Evolutionary conservation across 2,888 invertebrate genomes (phyloP), one percentile per base, ranked within the genome.

Genomic region (Cerastoderma edule): DNA sequence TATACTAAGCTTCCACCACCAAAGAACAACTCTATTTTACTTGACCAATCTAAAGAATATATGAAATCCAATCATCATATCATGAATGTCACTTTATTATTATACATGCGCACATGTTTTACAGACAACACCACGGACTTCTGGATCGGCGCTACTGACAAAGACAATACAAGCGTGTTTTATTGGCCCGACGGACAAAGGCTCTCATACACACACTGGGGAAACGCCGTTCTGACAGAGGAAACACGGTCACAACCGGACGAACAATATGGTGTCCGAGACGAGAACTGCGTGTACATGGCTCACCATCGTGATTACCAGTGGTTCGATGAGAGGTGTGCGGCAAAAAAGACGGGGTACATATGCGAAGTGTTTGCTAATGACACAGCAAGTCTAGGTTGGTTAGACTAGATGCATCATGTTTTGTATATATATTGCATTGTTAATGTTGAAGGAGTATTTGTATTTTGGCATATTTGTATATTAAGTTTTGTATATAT

Each of bases 131-230:
- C 22, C n/a, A 57, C 57, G 8, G 57, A 57, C 22, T 57, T 57
- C 60, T 70, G 39, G 46, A 71, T 67, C 24, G 54, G 74, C 8
- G 48, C 66, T 24, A 24, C 64, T 39, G 60, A 72, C 28, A 35
- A 39, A 2, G 39, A 67, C 60, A 33, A 63, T 24, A 67, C 35
- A 5, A 56, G 60, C 5, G 67, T 44, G 0, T 72, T 72, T 27
- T 60, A 67, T 22, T 72, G 72, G 72, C 67, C 67, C 0, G 63
- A 72, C n/a, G 72, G 72, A 50, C 28, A 67, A 2, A 19, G 19
- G 8, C 16, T 72, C 1, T 46, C 28, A 27, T 72, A 72, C 30
- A 67, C 72, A 22, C 67, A 72, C 30, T 72, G 72, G 72, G 72
- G 72, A 28, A 53, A 63, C n/a, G 32, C 57, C n/a, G 57, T 57